Evolutionary conservation across 2,888 invertebrate genomes (phyloP).

Genomic region (Lepidonotus clava): DNA sequence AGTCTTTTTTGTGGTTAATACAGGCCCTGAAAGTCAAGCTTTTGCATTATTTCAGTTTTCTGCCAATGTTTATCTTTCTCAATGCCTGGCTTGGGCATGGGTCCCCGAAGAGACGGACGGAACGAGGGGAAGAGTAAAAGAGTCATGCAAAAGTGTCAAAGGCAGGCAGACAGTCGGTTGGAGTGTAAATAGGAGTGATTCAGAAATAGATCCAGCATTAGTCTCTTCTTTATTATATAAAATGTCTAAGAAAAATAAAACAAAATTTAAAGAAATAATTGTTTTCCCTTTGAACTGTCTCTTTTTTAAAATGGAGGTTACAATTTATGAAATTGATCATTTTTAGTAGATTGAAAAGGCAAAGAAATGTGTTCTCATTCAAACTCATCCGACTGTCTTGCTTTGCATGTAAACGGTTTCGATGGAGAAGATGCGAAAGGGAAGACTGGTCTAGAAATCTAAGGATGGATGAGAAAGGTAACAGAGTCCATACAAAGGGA

Average conservation of each 20-base stretch:
- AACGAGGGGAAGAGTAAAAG: conserved; percentile 56
- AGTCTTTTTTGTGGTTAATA: not conserved
- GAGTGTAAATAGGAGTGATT: conserved; percentile 50
- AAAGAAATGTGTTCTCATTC: too few relatives aligned
- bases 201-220: too few relatives aligned
- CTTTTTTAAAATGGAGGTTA: too few relatives aligned
- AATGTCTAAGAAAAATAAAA: too few relatives aligned
- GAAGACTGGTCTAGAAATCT: conserved; percentile 17
- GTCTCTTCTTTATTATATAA: too few relatives aligned
- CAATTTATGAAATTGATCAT: too few relatives aligned
- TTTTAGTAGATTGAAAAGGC: too few relatives aligned
- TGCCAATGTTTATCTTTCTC: too few relatives aligned
- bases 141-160: conserved; percentile 57
- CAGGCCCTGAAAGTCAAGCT: not conserved
- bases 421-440: conserved; percentile 27
- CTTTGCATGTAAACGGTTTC: not conserved
- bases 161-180: conserved; percentile 55
- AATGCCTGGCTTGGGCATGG: conserved; percentile 13
- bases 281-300: too few relatives aligned
- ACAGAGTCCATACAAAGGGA: not conserved
- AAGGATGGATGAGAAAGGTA: conserved; percentile 13
- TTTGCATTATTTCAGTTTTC: not conserved
- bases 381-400: not conserved
- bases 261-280: too few relatives aligned
- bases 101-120: conserved; percentile 29